Conservation (phyloP, 92 coral and sea anemone genomes). For the Porites cylindrica region DNA sequence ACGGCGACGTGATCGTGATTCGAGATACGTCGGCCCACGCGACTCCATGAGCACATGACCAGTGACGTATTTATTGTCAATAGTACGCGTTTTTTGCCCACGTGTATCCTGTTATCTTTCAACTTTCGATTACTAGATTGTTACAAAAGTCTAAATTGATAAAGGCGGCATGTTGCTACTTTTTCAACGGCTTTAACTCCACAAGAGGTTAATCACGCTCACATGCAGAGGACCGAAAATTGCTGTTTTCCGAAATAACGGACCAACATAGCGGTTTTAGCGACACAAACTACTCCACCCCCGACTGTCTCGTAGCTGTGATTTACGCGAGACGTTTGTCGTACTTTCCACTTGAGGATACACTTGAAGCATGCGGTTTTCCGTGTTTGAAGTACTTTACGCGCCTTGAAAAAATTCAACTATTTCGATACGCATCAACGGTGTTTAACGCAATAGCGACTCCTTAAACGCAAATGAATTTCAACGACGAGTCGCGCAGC, state of each 20-base stretch:
- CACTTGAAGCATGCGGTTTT: slow-evolving; percentile 23
- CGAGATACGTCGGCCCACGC: neutral
- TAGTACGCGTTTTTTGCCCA: too few species aligned
- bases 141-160: neutral
- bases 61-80: neutral
- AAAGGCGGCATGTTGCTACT: too few species aligned
- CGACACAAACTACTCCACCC: neutral
- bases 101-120: neutral
- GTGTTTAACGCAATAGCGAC: neutral
- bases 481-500: neutral
- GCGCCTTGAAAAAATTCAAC: neutral
- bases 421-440: neutral
- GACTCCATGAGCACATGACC: neutral
- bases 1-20: too few species aligned
- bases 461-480: neutral
- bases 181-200: too few species aligned
- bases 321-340: neutral
- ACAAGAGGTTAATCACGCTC: neutral
- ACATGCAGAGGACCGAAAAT: neutral
- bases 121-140: neutral
- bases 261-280: neutral
- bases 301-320: too few species aligned
- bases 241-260: neutral
- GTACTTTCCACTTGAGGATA: neutral
- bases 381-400: slow-evolving; percentile 7